These are phyloP conservation scores for Ochropleura plecta DNA, from an alignment of 2,888 invertebrate species.

Conservation along the genomic window DNA sequence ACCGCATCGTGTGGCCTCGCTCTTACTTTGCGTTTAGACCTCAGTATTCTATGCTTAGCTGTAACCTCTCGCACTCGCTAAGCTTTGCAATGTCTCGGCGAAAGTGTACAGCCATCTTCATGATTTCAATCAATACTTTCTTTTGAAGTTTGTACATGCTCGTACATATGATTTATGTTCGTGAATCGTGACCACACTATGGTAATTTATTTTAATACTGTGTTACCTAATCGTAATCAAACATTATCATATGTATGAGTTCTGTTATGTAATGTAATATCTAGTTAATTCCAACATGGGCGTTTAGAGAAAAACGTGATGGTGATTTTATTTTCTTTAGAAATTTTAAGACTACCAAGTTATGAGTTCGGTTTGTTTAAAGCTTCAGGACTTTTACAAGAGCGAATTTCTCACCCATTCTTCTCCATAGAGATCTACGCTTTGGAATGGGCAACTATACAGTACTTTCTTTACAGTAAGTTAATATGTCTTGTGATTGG, in stretches of 20 bases:
- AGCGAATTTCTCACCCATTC: no score
- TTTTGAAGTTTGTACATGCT: neutral
- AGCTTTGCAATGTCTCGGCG: no score
- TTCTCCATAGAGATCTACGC: no score
- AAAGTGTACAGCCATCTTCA: neutral
- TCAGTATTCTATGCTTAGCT: no score
- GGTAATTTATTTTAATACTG: slow-evolving; percentile 7
- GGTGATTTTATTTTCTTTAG: neutral
- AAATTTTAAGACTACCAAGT: neutral
- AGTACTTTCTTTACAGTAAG: no score
- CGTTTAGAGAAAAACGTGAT: slow-evolving; percentile 2
- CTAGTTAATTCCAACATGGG: neutral
- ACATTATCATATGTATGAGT: neutral
- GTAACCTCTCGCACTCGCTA: no score
- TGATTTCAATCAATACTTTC: neutral
- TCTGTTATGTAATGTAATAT: neutral
- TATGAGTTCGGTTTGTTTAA: neutral
- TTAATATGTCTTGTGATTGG: no score
- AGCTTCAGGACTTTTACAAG: no score
- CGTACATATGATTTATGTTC: neutral
- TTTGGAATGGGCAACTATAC: no score
- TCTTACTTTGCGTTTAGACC: no score
- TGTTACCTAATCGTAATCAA: slow-evolving; percentile 16
- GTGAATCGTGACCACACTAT: neutral
- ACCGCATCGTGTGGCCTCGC: no score